Evolutionary conservation across 2,797 vertebrate species (phyloP).

Genomic region (Vultur gryphus): DNA sequence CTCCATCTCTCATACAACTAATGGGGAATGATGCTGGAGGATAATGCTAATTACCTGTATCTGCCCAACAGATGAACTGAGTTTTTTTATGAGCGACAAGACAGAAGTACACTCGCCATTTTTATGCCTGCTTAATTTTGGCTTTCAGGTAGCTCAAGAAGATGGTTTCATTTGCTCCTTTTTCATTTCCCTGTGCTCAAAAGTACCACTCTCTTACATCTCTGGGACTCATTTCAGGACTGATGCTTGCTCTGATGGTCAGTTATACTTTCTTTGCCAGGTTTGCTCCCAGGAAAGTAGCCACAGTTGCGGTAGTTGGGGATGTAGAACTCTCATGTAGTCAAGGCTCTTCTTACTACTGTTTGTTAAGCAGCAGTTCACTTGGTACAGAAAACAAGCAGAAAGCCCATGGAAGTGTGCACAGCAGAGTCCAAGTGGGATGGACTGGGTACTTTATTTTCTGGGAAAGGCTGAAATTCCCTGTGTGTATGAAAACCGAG

Average conservation of each 20-base stretch:
- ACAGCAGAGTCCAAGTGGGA: not conserved
- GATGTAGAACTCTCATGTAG: not conserved
- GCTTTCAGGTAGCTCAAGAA: slow-evolving; percentile 22
- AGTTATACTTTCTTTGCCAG: not conserved
- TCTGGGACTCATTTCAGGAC: not conserved
- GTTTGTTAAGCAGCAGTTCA: not conserved
- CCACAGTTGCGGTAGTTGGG: not conserved
- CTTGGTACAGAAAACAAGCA: not conserved
- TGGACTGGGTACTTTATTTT: not conserved
- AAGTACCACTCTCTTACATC: not conserved
- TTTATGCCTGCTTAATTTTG: not conserved
- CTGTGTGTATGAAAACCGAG: not conserved
- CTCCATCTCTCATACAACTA: not conserved
- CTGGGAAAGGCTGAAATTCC: not conserved
- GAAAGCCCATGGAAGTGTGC: not conserved
- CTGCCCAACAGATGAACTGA: not conserved
- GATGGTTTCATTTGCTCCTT: not conserved
- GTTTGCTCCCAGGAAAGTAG: not conserved
- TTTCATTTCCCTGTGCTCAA: not conserved
- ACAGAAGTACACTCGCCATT: not conserved
- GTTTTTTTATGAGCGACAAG: not conserved
- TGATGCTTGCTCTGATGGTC: not conserved
- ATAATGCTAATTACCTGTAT: not conserved
- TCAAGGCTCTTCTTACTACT: not conserved
- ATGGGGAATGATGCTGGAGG: not conserved